These are phyloP conservation scores for Eupeodes luniger DNA, from an alignment of 2,888 invertebrate genomes.

Conservation along the genomic window DNA sequence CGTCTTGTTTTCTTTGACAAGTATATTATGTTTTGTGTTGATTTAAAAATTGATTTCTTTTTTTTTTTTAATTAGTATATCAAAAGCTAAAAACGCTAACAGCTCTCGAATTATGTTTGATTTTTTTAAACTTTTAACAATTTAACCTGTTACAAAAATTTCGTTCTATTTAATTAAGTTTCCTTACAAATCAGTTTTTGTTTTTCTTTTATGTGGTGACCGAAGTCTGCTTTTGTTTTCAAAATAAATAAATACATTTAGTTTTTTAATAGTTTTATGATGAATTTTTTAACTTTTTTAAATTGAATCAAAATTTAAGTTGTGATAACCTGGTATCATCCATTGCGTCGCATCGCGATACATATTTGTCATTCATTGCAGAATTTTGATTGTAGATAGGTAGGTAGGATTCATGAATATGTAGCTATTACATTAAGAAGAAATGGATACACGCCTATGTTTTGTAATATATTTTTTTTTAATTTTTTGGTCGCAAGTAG, in stretches of 20 bases:
- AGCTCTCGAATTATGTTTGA: constrained; percentile 44
- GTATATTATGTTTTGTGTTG: constrained; percentile 13
- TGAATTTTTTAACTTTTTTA: neutral
- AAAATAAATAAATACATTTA: constrained; percentile 21
- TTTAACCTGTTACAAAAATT: constrained; percentile 50
- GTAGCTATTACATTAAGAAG: constrained; percentile 46
- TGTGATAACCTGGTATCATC: constrained; percentile 42
- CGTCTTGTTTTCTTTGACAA: constrained; percentile 24
- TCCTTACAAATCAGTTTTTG: constrained; percentile 47
- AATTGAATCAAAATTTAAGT: constrained; percentile 16
- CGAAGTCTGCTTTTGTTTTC: constrained; percentile 20
- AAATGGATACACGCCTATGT: constrained; percentile 51
- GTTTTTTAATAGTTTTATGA: constrained; percentile 3
- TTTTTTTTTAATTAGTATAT: neutral
- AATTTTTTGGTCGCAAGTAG: constrained; percentile 47
- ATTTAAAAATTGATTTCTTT: constrained; percentile 11
- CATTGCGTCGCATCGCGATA: constrained; percentile 36
- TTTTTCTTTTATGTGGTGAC: constrained; percentile 1
- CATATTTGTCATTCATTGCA: constrained; percentile 44
- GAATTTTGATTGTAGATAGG: constrained; percentile 41
- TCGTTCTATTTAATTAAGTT: constrained; percentile 14
- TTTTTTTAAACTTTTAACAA: constrained; percentile 61
- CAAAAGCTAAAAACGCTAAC: constrained; percentile 25
- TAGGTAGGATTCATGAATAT: constrained; percentile 49
- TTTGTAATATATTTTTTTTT: constrained; percentile 6